Evolutionary conservation across 2,113 vertebrate species (phyloP), one percentile per base, ranked within the genome.

Genomic region (Sphyrna mokarran): DNA sequence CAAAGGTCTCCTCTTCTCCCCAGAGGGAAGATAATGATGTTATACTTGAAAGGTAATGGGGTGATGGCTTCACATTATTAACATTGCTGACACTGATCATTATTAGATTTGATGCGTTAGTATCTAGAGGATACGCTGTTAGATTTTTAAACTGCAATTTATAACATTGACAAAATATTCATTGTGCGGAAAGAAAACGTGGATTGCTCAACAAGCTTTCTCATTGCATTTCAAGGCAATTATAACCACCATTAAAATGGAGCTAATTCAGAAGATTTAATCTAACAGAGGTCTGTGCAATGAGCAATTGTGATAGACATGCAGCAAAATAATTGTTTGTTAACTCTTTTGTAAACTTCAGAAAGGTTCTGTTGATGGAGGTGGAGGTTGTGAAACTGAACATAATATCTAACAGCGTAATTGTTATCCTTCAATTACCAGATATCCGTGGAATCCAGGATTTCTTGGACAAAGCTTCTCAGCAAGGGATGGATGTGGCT

Each of bases 401-500:
- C 83, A 95, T 96, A 96, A 96, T 96, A 85, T 96, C 22, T 85
- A 68, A 86, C 22, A 61, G 5, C 22, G 26, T 54, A 96, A 20
- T 40, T 3, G 26, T 87, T 95, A 8, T 93, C n/a, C 61, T 93
- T 26, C 54, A 0, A 95, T 33, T 43, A 96, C 96, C 97, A 99
- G 99, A 99, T 98, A 99, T 99, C 96, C 98, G 99, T 95, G 99
- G 99, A 95, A 99, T 99, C 97, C 98, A 99, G 96, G 99, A 99
- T 96, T 99, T 99, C 97, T 97, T 99, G 97, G 99, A 99, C 97
- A 98, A 97, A 97, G 98, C 98, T 0, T 99, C 99, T 96, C 99
- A 99, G 97, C 99, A 99, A 96, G 99, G 99, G 95, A 99, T 99
- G 99, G 99, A 99, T 83, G 98, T 99, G 89, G 99, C 99, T n/a